phyloP scores from a whole-genome alignment of 2,888 invertebrate species.

The Drosophila suboccidentalis region DNA sequence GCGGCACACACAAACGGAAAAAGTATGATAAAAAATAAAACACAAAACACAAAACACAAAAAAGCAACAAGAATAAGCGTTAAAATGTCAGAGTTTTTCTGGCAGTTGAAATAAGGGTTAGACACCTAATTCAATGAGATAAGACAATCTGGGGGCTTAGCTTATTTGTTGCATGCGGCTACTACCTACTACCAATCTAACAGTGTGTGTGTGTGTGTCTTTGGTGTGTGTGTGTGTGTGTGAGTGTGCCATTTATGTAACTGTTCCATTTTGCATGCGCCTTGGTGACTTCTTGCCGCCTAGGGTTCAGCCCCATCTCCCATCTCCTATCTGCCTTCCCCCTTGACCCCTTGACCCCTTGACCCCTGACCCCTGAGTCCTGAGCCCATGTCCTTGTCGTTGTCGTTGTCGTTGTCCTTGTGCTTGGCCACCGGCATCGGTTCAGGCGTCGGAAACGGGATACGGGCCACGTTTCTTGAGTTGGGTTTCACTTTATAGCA shows the following conservation, averaged over 20 bases:
- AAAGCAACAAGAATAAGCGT: conserved; percentile 51
- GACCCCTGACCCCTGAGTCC: too few relatives aligned
- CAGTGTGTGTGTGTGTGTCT: background rate
- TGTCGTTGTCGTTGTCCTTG: conserved; percentile 23
- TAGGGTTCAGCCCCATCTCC: conserved; percentile 20
- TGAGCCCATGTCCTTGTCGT: conserved; percentile 9
- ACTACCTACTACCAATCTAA: conserved; percentile 13
- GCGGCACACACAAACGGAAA: conserved; percentile 20
- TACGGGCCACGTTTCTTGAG: conserved; percentile 37
- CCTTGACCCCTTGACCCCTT: background rate
- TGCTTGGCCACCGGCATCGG: conserved; percentile 22
- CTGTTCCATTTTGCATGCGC: conserved; percentile 53
- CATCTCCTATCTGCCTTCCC: conserved; percentile 4
- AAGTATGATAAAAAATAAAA: background rate
- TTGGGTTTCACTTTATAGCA: conserved; percentile 35
- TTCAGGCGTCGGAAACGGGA: conserved; percentile 13
- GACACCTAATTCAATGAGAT: conserved; percentile 71
- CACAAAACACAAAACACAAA: conserved; percentile 1
- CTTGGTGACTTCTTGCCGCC: conserved; percentile 54
- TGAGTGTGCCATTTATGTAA: conserved; percentile 31
- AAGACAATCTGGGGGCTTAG: conserved; percentile 67
- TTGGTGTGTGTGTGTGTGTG: conserved; percentile 10
- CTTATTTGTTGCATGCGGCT: conserved; percentile 69
- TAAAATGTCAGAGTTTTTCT: conserved; percentile 65
- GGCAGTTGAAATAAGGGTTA: conserved; percentile 70